Percentiles rank a stretch among this genome's conserved stretches.
phyloP scores from a whole-genome alignment of 2,113 vertebrate genomes.

The Coryphaenoides rupestris region DNA sequence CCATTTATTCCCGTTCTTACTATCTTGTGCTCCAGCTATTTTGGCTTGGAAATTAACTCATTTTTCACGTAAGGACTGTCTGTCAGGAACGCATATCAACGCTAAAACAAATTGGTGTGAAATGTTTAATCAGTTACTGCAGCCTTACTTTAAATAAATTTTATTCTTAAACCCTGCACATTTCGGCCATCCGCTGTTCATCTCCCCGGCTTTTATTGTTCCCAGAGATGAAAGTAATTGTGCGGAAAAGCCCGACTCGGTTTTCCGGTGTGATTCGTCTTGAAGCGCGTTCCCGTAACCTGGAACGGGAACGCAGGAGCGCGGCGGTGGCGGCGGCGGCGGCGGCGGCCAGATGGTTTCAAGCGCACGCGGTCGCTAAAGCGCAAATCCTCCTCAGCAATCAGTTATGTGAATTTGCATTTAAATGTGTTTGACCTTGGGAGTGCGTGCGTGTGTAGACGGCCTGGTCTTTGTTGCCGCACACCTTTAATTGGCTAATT shows the following conservation, averaged over 20 bases:
- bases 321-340: too few species aligned
- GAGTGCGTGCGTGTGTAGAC: conserved; percentile 42
- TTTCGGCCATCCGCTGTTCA: too few species aligned
- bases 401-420: conserved; percentile 71
- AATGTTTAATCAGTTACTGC: too few species aligned
- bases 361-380: conserved; percentile 67
- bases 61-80: too few species aligned
- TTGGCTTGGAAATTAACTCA: too few species aligned
- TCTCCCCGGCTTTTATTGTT: too few species aligned
- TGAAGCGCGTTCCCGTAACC: conserved; percentile 34
- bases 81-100: too few species aligned
- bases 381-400: conserved; percentile 50
- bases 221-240: conserved; percentile 26
- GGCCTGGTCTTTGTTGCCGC: conserved; percentile 60
- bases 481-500: conserved; percentile 77
- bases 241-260: conserved; percentile 27
- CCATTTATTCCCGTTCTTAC: too few species aligned
- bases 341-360: conserved; percentile 60
- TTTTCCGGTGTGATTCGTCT: conserved; percentile 9
- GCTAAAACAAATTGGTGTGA: too few species aligned
- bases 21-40: too few species aligned
- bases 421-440: conserved; percentile 74
- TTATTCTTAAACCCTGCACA: too few species aligned
- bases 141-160: too few species aligned
- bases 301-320: conserved; percentile 24